A percentile compares a stretch with the other conserved stretches of the same genome.
phyloP scores from a whole-genome alignment of 2,888 invertebrate species.

The Agrypnus murinus region DNA sequence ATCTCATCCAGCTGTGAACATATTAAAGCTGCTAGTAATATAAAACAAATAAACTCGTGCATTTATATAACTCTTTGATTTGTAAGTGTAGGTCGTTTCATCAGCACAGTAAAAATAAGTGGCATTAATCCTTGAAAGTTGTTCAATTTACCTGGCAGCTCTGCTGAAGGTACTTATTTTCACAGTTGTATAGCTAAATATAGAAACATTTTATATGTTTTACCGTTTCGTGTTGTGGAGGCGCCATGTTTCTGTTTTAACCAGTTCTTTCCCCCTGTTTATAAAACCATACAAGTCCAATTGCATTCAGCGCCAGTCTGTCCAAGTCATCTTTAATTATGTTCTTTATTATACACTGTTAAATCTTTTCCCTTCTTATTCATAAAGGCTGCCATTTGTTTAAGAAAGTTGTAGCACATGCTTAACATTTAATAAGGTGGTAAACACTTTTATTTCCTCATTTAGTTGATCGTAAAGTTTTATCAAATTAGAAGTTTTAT shows the following conservation, averaged over 20 bases:
- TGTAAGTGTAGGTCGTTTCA: conserved; percentile 14
- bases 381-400: too few species aligned
- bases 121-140: conserved; percentile 8
- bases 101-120: conserved; percentile 12
- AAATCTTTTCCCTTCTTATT: too few species aligned
- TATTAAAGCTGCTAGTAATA: too few species aligned
- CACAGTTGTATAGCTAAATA: conserved; percentile 16
- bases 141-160: conserved; percentile 26
- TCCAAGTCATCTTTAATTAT: conserved; percentile 40
- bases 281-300: conserved; percentile 40
- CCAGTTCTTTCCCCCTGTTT: conserved; percentile 33
- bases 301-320: conserved; percentile 41
- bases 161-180: conserved; percentile 17
- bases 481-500: too few species aligned
- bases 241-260: conserved; percentile 40
- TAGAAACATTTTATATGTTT: conserved; percentile 18
- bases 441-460: too few species aligned
- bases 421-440: too few species aligned
- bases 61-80: conserved; percentile 6
- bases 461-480: too few species aligned
- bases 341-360: conserved; percentile 4
- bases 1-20: too few species aligned
- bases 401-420: too few species aligned
- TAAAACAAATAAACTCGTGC: too few species aligned
- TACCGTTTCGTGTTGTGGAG: conserved; percentile 26